These are phyloP conservation scores for Pedicia rivosa DNA, from an alignment of 2,888 invertebrate genomes.

Conservation along the genomic window DNA sequence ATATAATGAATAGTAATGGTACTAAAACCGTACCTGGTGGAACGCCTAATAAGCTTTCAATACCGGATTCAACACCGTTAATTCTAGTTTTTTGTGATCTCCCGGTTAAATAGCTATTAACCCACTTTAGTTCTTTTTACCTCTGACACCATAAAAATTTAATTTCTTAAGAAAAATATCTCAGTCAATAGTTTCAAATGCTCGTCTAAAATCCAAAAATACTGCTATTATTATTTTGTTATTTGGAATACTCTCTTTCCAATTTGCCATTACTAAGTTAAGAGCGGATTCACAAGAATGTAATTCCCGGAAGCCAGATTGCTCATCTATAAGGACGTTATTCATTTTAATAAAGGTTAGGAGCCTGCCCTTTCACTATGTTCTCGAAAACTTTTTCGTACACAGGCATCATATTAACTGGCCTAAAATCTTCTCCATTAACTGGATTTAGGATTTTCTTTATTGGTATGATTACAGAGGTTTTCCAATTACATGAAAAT, in stretches of 20 bases:
- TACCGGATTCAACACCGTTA: no score
- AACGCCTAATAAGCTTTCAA: slow-evolving; percentile 4
- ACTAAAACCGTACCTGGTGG: slow-evolving; percentile 10
- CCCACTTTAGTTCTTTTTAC: slow-evolving; percentile 5
- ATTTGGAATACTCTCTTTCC: slow-evolving; percentile 7
- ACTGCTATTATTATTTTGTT: slow-evolving; percentile 9
- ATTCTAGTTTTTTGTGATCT: no score
- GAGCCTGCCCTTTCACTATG: no score
- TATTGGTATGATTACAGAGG: no score
- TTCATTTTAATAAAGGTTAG: neutral
- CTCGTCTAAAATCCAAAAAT: slow-evolving; percentile 11
- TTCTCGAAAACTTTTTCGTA: no score
- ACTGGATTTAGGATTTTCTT: no score
- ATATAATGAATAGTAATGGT: slow-evolving; percentile 9
- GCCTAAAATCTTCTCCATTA: no score
- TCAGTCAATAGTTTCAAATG: slow-evolving; percentile 10
- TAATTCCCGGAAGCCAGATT: slow-evolving; percentile 10
- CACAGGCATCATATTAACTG: no score
- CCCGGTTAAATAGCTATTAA: slow-evolving; percentile 7
- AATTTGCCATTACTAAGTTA: slow-evolving; percentile 7
- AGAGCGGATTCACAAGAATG: slow-evolving; percentile 11
- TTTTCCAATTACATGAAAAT: no score
- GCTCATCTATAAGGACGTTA: slow-evolving; percentile 6
- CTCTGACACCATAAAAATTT: slow-evolving; percentile 7
- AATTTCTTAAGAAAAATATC: slow-evolving; percentile 8